These are phyloP conservation scores for Willowsia nigromaculata DNA, from an alignment of 2,888 invertebrate genomes.

Conservation along the genomic window DNA sequence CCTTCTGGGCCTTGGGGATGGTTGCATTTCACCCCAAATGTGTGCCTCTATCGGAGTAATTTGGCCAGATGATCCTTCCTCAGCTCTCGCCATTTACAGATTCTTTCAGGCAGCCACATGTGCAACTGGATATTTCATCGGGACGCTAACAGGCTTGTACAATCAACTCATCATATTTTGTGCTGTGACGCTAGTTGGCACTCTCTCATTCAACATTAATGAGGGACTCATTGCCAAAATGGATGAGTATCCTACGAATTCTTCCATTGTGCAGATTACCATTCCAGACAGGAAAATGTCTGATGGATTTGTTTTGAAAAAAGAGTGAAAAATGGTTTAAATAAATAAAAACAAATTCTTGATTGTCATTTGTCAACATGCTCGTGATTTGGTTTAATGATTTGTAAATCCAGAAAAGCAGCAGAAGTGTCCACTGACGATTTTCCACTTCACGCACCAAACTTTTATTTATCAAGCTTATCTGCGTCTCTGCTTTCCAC, in stretches of 20 bases:
- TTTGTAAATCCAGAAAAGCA: conserved; percentile 17
- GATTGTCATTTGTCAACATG: background rate
- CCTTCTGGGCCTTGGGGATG: conserved; percentile 92
- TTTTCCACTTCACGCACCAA: background rate
- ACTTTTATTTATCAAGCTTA: conserved; percentile 26
- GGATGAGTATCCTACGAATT: background rate
- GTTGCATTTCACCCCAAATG: conserved; percentile 97
- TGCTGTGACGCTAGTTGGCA: conserved; percentile 8
- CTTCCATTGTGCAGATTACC: background rate
- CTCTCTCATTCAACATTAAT: conserved; percentile 38
- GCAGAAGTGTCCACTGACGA: background rate
- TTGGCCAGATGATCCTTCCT: conserved; percentile 93
- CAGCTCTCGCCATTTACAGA: conserved; percentile 98
- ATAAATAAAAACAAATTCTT: background rate
- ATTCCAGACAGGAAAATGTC: background rate
- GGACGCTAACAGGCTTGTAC: conserved; percentile 40
- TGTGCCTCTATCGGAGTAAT: conserved; percentile 94
- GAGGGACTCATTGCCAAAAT: conserved; percentile 46
- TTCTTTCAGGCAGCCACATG: conserved; percentile 45
- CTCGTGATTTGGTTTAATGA: background rate
- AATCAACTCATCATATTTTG: conserved; percentile 29
- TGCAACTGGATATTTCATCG: conserved; percentile 21
- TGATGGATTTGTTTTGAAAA: background rate
- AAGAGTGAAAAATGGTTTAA: background rate
- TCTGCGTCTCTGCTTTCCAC: background rate